Percentiles rank a stretch among this genome's conserved stretches.
These are phyloP conservation scores for Neodiprion lecontei DNA, from an alignment of 1,140 invertebrate genomes.

Conservation along the genomic window DNA sequence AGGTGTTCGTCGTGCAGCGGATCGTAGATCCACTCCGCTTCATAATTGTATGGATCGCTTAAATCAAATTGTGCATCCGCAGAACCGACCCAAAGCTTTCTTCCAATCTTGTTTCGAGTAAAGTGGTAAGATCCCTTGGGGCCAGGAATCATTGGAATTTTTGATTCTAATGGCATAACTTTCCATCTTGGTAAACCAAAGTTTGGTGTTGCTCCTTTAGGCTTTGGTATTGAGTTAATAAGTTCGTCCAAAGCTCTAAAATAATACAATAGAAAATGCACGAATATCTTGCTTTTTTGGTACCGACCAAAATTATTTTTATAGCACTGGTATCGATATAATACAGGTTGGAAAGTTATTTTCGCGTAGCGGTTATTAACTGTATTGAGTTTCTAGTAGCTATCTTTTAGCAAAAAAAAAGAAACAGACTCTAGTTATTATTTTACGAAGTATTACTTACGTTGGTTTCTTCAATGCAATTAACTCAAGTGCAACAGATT, in stretches of 20 bases:
- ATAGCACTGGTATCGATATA: too few species aligned
- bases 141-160: slow-evolving; percentile 49
- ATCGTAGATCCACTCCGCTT: slow-evolving; percentile 46
- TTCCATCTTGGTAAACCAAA: slow-evolving; percentile 56
- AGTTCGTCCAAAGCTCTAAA: slow-evolving; percentile 35
- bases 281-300: too few species aligned
- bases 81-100: slow-evolving; percentile 32
- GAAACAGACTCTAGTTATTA: too few species aligned
- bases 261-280: neutral
- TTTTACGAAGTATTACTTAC: slow-evolving; percentile 33
- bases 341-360: too few species aligned
- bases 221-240: slow-evolving; percentile 41
- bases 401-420: too few species aligned
- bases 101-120: slow-evolving; percentile 48
- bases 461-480: slow-evolving; percentile 39
- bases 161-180: slow-evolving; percentile 46
- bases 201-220: slow-evolving; percentile 40
- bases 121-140: slow-evolving; percentile 44
- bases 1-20: slow-evolving; percentile 55
- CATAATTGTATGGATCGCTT: slow-evolving; percentile 47
- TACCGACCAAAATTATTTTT: too few species aligned
- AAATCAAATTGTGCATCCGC: slow-evolving; percentile 41
- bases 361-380: neutral
- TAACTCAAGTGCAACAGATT: slow-evolving; percentile 14
- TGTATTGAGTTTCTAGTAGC: neutral